Base-by-base conservation (phyloP, 2,888 invertebrate species). In the Herminia tarsipennalis region DNA sequence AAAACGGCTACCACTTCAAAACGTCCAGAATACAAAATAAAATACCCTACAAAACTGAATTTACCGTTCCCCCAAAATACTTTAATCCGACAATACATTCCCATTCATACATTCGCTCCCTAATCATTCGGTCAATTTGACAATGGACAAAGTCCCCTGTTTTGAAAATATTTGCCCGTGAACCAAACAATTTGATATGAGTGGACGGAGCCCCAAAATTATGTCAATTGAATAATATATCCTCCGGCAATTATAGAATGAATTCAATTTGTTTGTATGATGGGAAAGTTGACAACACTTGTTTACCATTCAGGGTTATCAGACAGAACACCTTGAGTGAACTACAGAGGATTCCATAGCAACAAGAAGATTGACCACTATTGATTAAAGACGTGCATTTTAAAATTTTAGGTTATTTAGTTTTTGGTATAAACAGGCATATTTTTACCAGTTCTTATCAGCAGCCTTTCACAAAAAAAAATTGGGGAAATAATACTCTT, bases 101-200 rank as follows among this genome's bases (percentile, higher is more conserved):
- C 57, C 56, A 71, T 68, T 67, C 68, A 71, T 70, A 67, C 70
- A 69, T 55, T 56, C 62, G 68, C 53, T 69, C 80, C 83, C 86
- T 78, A 83, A 86, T 88, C 85, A 85, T 80, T 70, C 86, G 88
- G 86, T 87, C 90, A 89, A 89, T 90, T 90, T 88, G 83, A 89
- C 87, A 88, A 89, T 85, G 56, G 76, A 68, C 51, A 29, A 53
- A 48, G 75, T 69, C 79, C 83, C 86, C 84, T 83, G 75, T 87
- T 89, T 90, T 86, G 76, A 87, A 87, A 89, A 89, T 87, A 88
- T 89, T 89, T 87, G 83, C 73, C 71, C 67, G 59, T 48, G 77
- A 78, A 75, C 86, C 81, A 81, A 81, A 84, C 88, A 88, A 86
- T 87, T 83, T 79, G 64, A 76, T 68, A 56, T 81, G 81, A 89